Evolutionary conservation across 1,140 invertebrate genomes (phyloP), one percentile per base, ranked within the genome.

Genomic region (Cydia strobilella): DNA sequence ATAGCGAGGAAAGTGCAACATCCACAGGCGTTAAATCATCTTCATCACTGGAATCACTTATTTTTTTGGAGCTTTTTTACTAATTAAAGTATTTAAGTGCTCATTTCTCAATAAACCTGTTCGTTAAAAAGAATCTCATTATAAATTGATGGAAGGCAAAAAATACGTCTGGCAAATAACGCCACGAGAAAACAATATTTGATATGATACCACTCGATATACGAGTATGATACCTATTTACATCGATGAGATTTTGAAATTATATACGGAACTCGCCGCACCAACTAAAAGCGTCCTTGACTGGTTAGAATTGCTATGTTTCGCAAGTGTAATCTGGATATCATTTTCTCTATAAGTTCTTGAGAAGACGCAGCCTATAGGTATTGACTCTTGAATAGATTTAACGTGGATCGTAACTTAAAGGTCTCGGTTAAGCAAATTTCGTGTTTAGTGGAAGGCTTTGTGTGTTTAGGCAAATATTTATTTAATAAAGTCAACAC

Each of bases 301-400:
- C 65, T 35, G 31, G 65, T 69, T 42, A 20, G 27, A 69, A 69
- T 39, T 69, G 23, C 63, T 27, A 35, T 63, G 25, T 63, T 66
- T 66, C 25, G 27, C 25, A 1, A 35, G 63, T 66, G 63, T 66
- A 13, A 66, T 27, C 62, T 7, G 54, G 54, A 18, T 59, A 59
- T 23, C 54, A 59, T 59, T 59, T 59, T 23, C 1, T 20, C 9
- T 23, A 9, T 23, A 2, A 10, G 54, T 23, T 59, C 54, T 59
- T n/a, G 9, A 20, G 20, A n/a, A 59, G 7, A 20, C 18, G 20
- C 54, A 23, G 54, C 20, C 54, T 59, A 18, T 59, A n/a, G n/a
- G n/a, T n/a, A 23, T 20, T 12, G 54, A 12, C 54, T 59, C 20
- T 23, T 59, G 3, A 59, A 23, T 59, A 20, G 18, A 59, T 23